Conservation (phyloP, 1,140 invertebrate genomes). For the Apis laboriosa region DNA sequence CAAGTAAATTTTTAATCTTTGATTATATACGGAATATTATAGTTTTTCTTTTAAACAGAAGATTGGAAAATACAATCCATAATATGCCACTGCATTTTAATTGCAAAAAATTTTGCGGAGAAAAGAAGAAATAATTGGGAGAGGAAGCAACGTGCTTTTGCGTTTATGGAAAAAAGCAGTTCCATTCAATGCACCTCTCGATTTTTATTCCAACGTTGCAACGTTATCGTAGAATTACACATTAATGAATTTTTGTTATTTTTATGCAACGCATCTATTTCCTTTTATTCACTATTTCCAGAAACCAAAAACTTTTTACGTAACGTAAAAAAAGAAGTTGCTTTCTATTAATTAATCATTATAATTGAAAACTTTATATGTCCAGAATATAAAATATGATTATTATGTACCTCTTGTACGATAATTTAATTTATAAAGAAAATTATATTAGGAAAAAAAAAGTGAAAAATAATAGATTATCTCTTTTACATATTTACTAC, state of each 20-base stretch:
- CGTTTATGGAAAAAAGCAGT: background rate
- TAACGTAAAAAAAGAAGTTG: background rate
- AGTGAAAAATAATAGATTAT: too few species aligned
- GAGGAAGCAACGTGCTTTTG: background rate
- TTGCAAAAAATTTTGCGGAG: background rate
- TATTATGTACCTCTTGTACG: too few species aligned
- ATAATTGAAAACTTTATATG: too few species aligned
- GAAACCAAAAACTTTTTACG: background rate
- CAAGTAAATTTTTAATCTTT: too few species aligned
- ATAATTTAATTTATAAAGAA: background rate
- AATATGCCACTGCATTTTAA: background rate
- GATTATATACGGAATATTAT: too few species aligned
- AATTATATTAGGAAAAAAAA: too few species aligned
- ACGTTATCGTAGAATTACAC: background rate
- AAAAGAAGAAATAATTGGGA: background rate
- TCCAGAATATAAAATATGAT: too few species aligned
- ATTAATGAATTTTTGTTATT: constrained; percentile 1
- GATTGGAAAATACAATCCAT: background rate
- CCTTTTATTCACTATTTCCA: background rate
- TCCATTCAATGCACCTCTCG: background rate
- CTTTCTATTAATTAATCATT: background rate
- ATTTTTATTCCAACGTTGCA: background rate
- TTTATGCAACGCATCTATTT: too few species aligned
- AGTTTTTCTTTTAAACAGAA: background rate
- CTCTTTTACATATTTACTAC: too few species aligned